A percentile compares a stretch with the other conserved stretches of the same genome.
Conservation (phyloP, 2,797 vertebrate genomes). For the Macrochelys suwanniensis region DNA sequence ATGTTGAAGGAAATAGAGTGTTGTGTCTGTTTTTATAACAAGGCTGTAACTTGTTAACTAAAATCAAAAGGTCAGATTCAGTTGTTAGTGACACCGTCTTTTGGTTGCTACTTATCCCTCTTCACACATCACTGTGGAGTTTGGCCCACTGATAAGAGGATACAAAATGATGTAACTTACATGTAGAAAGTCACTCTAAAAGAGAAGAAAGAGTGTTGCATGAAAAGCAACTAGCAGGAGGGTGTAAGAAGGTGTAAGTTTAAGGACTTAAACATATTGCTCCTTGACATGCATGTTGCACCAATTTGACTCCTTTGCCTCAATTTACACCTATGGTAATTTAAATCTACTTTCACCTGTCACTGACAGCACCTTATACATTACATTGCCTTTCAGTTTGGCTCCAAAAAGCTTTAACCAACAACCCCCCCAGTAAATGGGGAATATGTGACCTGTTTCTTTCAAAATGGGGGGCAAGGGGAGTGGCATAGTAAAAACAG, state of each 20-base stretch:
- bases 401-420: background rate
- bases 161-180: background rate
- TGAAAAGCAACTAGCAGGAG: background rate
- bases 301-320: background rate
- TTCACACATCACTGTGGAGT: conserved; percentile 4
- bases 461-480: background rate
- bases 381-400: background rate
- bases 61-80: conserved; percentile 45
- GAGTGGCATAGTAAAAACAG: background rate
- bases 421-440: background rate
- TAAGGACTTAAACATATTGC: background rate
- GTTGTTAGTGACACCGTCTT: background rate
- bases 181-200: background rate
- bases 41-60: conserved; percentile 37
- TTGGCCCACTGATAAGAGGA: background rate
- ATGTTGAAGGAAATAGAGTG: conserved; percentile 2
- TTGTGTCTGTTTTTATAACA: conserved; percentile 46
- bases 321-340: background rate
- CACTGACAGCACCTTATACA: background rate
- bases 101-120: background rate
- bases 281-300: background rate
- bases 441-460: background rate
- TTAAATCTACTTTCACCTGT: background rate
- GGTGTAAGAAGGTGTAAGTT: background rate
- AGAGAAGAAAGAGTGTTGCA: background rate